phyloP scores from a whole-genome alignment of 2,113 vertebrate genomes.

The Vicugna pacos region DNA sequence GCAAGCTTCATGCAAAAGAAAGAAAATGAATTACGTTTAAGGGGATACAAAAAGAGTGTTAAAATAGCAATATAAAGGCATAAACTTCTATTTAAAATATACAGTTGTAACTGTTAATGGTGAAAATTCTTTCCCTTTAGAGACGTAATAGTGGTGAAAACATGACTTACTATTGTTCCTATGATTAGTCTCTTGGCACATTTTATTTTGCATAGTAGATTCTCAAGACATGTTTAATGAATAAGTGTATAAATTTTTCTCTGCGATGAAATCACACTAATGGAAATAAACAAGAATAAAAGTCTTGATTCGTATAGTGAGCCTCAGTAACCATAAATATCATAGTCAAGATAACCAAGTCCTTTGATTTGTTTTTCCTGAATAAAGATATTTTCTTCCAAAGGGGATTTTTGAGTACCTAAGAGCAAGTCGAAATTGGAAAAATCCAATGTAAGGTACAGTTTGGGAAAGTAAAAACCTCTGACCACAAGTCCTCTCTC shows the following conservation, averaged over 20 bases:
- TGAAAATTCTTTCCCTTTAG: not conserved
- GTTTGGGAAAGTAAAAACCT: constrained; percentile 7
- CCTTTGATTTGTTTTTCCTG: constrained; percentile 7
- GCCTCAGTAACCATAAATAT: not conserved
- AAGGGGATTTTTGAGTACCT: not conserved
- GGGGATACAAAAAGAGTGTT: not conserved
- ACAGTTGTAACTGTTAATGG: not conserved
- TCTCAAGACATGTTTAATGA: constrained; percentile 28
- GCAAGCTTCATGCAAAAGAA: not conserved
- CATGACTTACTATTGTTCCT: not conserved
- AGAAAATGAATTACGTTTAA: not conserved
- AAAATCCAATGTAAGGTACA: not conserved
- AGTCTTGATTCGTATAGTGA: not conserved
- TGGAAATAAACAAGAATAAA: not conserved
- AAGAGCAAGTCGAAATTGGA: not conserved
- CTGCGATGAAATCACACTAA: not conserved
- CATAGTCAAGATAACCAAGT: not conserved
- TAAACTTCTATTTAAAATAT: constrained; percentile 25
- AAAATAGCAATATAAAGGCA: not conserved
- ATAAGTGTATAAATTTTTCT: not conserved
- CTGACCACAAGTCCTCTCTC: not conserved
- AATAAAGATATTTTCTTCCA: constrained; percentile 46
- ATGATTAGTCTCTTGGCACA: not conserved
- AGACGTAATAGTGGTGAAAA: not conserved
- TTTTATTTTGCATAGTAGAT: constrained; percentile 26